These are phyloP conservation scores for Chironomus striatipennis DNA, from an alignment of 1,140 invertebrate species.

Conservation along the genomic window DNA sequence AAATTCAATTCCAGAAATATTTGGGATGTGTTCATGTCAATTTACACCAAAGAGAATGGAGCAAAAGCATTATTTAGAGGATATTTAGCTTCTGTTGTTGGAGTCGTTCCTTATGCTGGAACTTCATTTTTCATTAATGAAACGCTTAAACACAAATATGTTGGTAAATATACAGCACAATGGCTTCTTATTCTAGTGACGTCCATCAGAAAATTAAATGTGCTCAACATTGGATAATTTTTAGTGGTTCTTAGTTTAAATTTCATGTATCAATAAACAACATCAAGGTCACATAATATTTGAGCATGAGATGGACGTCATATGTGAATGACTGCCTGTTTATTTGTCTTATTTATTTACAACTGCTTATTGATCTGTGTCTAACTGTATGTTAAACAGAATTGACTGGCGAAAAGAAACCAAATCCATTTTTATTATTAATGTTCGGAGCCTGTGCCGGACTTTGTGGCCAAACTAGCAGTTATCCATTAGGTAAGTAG, in stretches of 20 bases:
- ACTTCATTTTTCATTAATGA: constrained; percentile 97
- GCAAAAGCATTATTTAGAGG: constrained; percentile 72
- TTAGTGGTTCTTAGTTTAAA: too few relatives aligned
- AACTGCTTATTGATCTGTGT: constrained; percentile 27
- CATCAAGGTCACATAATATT: too few relatives aligned
- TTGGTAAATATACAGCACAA: constrained; percentile 51
- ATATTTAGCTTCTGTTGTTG: constrained; percentile 82
- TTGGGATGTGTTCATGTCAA: constrained; percentile 70
- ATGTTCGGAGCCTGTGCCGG: constrained; percentile 86
- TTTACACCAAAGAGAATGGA: constrained; percentile 68
- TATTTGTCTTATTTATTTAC: constrained; percentile 24
- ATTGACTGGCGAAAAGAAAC: constrained; percentile 39
- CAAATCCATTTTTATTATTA: constrained; percentile 55
- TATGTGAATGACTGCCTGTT: too few relatives aligned
- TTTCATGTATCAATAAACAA: too few relatives aligned
- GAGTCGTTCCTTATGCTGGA: constrained; percentile 95
- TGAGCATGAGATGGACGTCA: too few relatives aligned
- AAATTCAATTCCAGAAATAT: constrained; percentile 37
- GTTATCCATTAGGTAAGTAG: constrained; percentile 61
- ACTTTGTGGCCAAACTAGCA: constrained; percentile 86
- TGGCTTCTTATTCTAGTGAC: too few relatives aligned
- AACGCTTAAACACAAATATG: constrained; percentile 74
- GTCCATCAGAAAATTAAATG: too few relatives aligned
- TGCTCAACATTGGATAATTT: too few relatives aligned
- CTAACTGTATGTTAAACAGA: constrained; percentile 28